phyloP scores from a whole-genome alignment of 2,797 vertebrate genomes.

The Brotula barbata region DNA sequence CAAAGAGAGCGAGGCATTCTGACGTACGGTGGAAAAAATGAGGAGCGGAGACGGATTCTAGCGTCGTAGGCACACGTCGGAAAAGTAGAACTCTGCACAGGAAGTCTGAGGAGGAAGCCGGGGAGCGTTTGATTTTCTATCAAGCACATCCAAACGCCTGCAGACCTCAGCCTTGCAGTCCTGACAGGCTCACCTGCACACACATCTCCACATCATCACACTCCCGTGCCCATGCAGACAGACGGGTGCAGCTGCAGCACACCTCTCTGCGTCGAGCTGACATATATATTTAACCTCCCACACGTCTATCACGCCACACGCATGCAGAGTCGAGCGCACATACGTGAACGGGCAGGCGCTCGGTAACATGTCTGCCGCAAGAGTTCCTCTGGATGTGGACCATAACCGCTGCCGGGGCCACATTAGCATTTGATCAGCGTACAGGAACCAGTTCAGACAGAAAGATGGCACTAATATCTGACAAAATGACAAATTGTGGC shows the following conservation, averaged over 20 bases:
- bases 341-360: slow-evolving; percentile 34
- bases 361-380: slow-evolving; percentile 18
- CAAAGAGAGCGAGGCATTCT: too few relatives aligned
- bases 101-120: slow-evolving; percentile 11
- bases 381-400: slow-evolving; percentile 33
- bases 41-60: slow-evolving; percentile 20
- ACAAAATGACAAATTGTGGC: too few relatives aligned
- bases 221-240: slow-evolving; percentile 50
- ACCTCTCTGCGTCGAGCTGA: slow-evolving; percentile 54
- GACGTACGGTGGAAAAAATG: slow-evolving; percentile 32
- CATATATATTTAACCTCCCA: slow-evolving; percentile 71
- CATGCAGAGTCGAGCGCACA: slow-evolving; percentile 49
- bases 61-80: slow-evolving; percentile 33
- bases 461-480: background rate
- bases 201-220: slow-evolving; percentile 55
- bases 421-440: slow-evolving; percentile 49
- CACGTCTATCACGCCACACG: background rate
- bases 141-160: slow-evolving; percentile 55
- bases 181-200: slow-evolving; percentile 54
- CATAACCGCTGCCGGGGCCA: slow-evolving; percentile 35
- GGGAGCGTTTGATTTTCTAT: slow-evolving; percentile 57
- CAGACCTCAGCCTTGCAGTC: slow-evolving; percentile 45
- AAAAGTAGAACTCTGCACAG: slow-evolving; percentile 39
- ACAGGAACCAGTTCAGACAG: slow-evolving; percentile 25
- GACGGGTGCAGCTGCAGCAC: slow-evolving; percentile 61